Evolutionary conservation across 1,140 invertebrate genomes (phyloP).

Genomic region (Lepidurus packardi): DNA sequence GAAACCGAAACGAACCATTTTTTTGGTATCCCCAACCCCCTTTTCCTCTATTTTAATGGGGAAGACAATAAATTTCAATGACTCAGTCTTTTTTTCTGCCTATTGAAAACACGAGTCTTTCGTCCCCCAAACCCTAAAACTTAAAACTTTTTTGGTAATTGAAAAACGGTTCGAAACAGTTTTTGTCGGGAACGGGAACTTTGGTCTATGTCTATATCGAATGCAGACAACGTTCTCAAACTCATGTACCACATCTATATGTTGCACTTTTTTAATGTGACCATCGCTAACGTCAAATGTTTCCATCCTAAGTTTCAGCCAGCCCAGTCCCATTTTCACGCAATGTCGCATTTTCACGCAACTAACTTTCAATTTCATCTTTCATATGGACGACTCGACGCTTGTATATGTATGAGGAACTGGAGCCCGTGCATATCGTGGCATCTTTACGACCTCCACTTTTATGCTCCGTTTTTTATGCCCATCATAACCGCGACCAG

Average conservation of each 20-base stretch:
- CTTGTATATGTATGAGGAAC: not conserved
- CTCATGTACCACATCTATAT: too few species aligned
- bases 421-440: conserved; percentile 12
- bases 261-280: too few species aligned
- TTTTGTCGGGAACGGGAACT: too few species aligned
- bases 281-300: too few species aligned
- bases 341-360: too few species aligned
- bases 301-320: not conserved
- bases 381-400: not conserved
- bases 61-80: conserved; percentile 12
- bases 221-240: too few species aligned
- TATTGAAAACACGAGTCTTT: too few species aligned
- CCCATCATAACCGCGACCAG: not conserved
- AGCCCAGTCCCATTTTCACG: not conserved
- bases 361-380: not conserved
- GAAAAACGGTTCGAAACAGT: too few species aligned
- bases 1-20: not conserved
- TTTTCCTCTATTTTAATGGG: not conserved
- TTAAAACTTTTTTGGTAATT: too few species aligned
- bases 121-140: too few species aligned
- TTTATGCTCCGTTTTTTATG: not conserved
- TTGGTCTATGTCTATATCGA: too few species aligned
- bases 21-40: not conserved
- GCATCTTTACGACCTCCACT: conserved; percentile 12
- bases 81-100: not conserved